Conservation (phyloP, 1,140 invertebrate genomes). For the Rhyzopertha dominica region DNA sequence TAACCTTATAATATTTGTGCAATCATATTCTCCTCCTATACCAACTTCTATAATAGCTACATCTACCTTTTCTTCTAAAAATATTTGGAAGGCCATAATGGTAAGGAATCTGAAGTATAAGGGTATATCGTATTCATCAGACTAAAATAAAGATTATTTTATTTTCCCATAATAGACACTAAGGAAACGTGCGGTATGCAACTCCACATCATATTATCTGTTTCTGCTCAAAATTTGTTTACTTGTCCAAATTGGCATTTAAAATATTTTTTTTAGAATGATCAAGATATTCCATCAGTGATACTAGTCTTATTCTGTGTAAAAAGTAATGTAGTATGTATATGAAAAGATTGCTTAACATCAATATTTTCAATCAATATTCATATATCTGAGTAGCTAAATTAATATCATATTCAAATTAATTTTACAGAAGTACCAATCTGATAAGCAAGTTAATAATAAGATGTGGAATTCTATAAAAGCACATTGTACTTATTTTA, state of each 20-base stretch:
- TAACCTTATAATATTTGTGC: slow-evolving; percentile 86
- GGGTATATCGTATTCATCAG: slow-evolving; percentile 73
- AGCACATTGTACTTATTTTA: slow-evolving; percentile 1
- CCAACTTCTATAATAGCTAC: slow-evolving; percentile 96
- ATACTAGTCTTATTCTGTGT: too few relatives aligned
- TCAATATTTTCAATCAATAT: background rate
- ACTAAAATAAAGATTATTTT: slow-evolving; percentile 44
- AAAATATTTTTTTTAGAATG: too few relatives aligned
- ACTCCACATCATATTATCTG: too few relatives aligned
- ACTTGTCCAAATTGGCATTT: too few relatives aligned
- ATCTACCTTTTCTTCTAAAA: slow-evolving; percentile 82
- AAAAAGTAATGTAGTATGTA: background rate
- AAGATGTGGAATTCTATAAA: too few relatives aligned
- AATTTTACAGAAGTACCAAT: background rate
- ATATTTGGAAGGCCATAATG: slow-evolving; percentile 85
- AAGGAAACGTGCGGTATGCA: too few relatives aligned
- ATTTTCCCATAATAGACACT: background rate
- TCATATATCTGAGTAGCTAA: background rate
- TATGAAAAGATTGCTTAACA: background rate
- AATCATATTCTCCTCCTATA: slow-evolving; percentile 92
- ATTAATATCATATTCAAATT: background rate
- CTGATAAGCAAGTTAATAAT: background rate
- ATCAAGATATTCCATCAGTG: too few relatives aligned
- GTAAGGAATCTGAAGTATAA: slow-evolving; percentile 94
- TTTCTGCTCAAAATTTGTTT: too few relatives aligned